These are phyloP conservation scores for Bruchidius siliquastri DNA, from an alignment of 2,888 invertebrate genomes.

Conservation along the genomic window DNA sequence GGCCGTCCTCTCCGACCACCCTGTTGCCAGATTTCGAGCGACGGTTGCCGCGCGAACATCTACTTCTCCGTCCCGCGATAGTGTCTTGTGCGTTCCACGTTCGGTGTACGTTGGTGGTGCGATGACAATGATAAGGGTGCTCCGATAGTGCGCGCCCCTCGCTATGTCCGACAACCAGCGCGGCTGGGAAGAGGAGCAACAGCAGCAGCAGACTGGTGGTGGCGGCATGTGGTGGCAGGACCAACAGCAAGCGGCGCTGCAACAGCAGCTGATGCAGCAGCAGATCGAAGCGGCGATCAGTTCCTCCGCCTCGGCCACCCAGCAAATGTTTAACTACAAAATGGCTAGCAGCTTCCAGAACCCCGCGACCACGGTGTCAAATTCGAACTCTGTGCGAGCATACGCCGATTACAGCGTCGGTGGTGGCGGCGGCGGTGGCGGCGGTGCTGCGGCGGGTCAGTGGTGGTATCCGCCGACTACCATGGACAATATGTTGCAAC, in stretches of 20 bases:
- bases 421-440: constrained; percentile 25
- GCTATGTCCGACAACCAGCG: constrained; percentile 62
- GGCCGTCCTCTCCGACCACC: constrained; percentile 39
- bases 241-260: constrained; percentile 33
- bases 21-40: constrained; percentile 46
- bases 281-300: constrained; percentile 54
- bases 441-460: constrained; percentile 47
- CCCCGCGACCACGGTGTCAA: constrained; percentile 63
- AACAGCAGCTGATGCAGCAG: constrained; percentile 39
- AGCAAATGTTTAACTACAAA: constrained; percentile 78
- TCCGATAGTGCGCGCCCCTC: constrained; percentile 11
- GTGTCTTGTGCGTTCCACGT: neutral
- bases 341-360: constrained; percentile 80
- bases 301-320: constrained; percentile 55
- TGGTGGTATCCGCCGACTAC: constrained; percentile 72
- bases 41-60: constrained; percentile 35
- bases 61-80: constrained; percentile 11
- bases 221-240: constrained; percentile 54
- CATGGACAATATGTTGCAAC: constrained; percentile 51
- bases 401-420: constrained; percentile 64
- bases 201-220: neutral
- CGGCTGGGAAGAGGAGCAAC: constrained; percentile 33
- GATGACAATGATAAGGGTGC: constrained; percentile 15
- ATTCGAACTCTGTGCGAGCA: constrained; percentile 53
- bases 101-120: constrained; percentile 19